Conservation (phyloP, 2,113 vertebrate species). For the Seriola quinqueradiata region DNA sequence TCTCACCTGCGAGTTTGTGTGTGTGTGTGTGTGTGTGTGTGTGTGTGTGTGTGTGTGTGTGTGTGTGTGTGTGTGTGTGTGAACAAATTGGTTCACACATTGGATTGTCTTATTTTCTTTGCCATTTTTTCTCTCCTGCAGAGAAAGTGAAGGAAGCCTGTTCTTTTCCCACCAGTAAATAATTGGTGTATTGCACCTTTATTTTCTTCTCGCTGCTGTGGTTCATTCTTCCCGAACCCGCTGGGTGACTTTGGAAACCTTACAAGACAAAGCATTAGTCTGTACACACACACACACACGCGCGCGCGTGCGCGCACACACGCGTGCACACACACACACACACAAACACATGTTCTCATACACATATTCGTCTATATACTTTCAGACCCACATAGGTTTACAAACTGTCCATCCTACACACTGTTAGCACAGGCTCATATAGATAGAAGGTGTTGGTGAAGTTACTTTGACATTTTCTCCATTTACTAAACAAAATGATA, state of each 20-base stretch:
- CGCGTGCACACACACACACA: neutral
- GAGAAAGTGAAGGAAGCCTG: slow-evolving; percentile 12
- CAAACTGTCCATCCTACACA: neutral
- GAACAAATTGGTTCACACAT: neutral
- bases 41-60: no score
- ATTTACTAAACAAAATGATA: neutral
- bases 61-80: slow-evolving; percentile 16
- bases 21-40: neutral
- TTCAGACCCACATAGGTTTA: neutral
- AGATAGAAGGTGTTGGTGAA: neutral
- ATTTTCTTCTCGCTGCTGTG: neutral
- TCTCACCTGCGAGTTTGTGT: slow-evolving; percentile 31
- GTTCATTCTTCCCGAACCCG: slow-evolving; percentile 46
- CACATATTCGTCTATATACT: neutral
- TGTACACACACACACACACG: neutral
- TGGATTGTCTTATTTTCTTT: slow-evolving; percentile 31
- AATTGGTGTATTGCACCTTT: slow-evolving; percentile 2
- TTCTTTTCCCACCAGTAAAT: slow-evolving; percentile 41
- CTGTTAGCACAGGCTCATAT: neutral
- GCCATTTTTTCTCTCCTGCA: slow-evolving; percentile 24
- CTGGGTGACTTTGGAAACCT: slow-evolving; percentile 40
- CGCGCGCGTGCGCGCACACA: neutral
- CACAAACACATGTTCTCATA: neutral
- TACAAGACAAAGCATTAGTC: slow-evolving; percentile 31
- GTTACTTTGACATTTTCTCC: neutral